These are phyloP conservation scores for Vollenhovia emeryi DNA, from an alignment of 1,140 invertebrate species.

Conservation along the genomic window DNA sequence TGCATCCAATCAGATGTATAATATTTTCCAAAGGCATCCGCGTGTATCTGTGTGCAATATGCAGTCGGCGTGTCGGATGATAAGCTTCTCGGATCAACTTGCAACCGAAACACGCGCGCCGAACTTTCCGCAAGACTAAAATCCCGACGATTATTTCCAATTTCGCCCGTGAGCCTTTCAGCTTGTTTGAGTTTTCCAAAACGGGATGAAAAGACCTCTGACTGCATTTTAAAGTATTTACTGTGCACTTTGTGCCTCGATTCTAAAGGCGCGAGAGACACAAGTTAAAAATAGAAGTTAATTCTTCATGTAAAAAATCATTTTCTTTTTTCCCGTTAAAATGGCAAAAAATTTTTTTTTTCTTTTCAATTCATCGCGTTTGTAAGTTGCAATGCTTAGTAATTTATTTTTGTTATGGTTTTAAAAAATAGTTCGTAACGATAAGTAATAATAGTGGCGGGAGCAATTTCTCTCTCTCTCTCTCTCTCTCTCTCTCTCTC, in stretches of 20 bases:
- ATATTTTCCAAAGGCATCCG: constrained; percentile 23
- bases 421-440: not conserved
- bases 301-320: not conserved
- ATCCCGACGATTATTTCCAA: not conserved
- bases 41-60: not conserved
- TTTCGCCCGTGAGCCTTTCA: not conserved
- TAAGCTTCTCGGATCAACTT: constrained; percentile 15
- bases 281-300: not conserved
- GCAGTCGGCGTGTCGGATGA: not conserved
- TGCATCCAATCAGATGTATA: constrained; percentile 35
- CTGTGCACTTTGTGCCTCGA: not conserved
- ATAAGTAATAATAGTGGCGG: not conserved
- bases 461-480: not conserved
- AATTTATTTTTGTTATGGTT: not conserved
- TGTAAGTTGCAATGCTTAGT: not conserved
- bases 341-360: not conserved
- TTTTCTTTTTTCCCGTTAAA: no score
- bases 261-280: not conserved
- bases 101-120: not conserved
- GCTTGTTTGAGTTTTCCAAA: not conserved
- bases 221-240: not conserved
- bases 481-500: not conserved
- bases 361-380: not conserved
- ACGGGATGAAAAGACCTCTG: not conserved
- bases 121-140: not conserved